phyloP scores from a whole-genome alignment of 2,888 invertebrate genomes.

The Xiphydria camelus region DNA sequence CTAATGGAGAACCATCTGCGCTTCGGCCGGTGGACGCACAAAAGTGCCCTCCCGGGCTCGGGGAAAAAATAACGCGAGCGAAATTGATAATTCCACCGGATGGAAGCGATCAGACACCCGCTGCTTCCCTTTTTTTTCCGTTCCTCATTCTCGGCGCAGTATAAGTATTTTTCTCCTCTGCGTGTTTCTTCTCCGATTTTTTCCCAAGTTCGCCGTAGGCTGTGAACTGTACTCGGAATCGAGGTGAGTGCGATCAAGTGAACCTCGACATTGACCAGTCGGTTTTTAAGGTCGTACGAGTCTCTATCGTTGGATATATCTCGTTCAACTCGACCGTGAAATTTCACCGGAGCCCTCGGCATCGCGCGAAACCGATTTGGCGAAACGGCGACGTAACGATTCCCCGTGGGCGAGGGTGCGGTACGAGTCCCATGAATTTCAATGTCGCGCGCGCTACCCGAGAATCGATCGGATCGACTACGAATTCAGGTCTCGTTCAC shows the following conservation, averaged over 20 bases:
- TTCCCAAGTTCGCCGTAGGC: not conserved
- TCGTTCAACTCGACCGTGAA: constrained; percentile 30
- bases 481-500: too few relatives aligned
- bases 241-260: constrained; percentile 28
- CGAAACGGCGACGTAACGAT: constrained; percentile 40
- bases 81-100: constrained; percentile 49
- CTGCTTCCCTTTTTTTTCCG: constrained; percentile 7
- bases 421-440: constrained; percentile 35
- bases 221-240: too few relatives aligned
- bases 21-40: too few relatives aligned
- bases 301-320: too few relatives aligned
- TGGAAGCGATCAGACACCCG: constrained; percentile 44
- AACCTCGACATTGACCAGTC: too few relatives aligned
- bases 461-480: constrained; percentile 17
- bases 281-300: too few relatives aligned
- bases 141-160: constrained; percentile 4
- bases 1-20: constrained; percentile 39
- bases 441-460: constrained; percentile 21
- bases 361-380: constrained; percentile 37
- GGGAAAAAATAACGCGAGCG: constrained; percentile 41
- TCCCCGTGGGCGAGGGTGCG: constrained; percentile 27
- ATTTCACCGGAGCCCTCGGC: constrained; percentile 23
- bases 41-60: constrained; percentile 24
- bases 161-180: not conserved
- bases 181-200: not conserved